Conservation (phyloP, 2,797 vertebrate genomes). For the Echeneis naucrates region DNA sequence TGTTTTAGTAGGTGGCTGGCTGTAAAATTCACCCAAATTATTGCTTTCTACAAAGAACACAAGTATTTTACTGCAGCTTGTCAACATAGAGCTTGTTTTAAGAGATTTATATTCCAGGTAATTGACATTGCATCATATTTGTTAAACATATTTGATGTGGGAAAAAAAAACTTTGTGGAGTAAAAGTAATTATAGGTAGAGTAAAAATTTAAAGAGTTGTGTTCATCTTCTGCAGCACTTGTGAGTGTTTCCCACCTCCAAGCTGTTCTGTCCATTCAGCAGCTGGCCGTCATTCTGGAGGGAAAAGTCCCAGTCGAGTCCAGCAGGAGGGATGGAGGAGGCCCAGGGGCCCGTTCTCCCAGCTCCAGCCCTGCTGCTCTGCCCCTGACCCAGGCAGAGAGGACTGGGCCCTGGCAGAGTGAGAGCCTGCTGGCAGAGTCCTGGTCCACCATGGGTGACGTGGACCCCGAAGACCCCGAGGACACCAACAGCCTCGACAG, state of each 20-base stretch:
- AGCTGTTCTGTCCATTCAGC: slow-evolving; percentile 38
- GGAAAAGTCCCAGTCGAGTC: slow-evolving; percentile 84
- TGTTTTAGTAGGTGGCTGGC: too few relatives aligned
- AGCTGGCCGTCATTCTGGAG: slow-evolving; percentile 87
- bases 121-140: too few relatives aligned
- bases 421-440: slow-evolving; percentile 89
- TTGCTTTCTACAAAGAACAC: too few relatives aligned
- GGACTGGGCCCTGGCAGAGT: slow-evolving; percentile 87
- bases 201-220: background rate
- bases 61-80: too few relatives aligned
- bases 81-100: too few relatives aligned
- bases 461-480: slow-evolving; percentile 92
- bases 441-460: slow-evolving; percentile 91
- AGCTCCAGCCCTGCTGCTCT: slow-evolving; percentile 84
- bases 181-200: too few relatives aligned
- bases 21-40: too few relatives aligned
- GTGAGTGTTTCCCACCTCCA: slow-evolving; percentile 4
- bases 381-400: slow-evolving; percentile 68
- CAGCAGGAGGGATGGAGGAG: slow-evolving; percentile 83
- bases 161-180: too few relatives aligned
- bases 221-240: background rate
- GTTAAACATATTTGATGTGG: too few relatives aligned
- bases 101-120: too few relatives aligned
- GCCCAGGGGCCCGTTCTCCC: slow-evolving; percentile 77
- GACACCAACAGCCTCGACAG: slow-evolving; percentile 93